Base-by-base conservation (phyloP, 1,140 invertebrate species). In the Listronotus oregonensis region DNA sequence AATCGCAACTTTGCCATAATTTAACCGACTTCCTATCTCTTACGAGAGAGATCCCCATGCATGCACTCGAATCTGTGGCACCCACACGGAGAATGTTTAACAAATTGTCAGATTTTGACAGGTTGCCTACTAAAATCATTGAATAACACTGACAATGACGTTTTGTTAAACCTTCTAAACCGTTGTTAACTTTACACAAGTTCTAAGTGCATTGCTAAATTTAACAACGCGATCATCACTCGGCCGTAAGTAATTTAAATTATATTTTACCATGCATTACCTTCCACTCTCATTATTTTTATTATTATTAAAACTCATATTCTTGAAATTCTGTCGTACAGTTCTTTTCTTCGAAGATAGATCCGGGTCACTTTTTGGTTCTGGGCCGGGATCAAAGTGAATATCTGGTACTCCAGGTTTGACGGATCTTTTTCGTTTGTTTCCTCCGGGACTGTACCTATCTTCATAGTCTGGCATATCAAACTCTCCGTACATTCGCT, bases 401-500 rank as follows among this genome's bases (percentile, higher is more conserved):
- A 82, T 78, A 67, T 81, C 79, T 66, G 75, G 85, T 10, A 81
- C 77, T 10, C 81, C 79, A 32, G 84, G 81, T 74, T 85, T 84
- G 0, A 77, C 81, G 77, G 80, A 75, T 68, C 82, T 74, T 76
- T 79, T 85, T 37, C 80, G 77, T 74, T 81, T 80, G 57, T 82
- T 7, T 80, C 80, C 7, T 32, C 49, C 12, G 42, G 11, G 7
- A n/a, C 55, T 17, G 56, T 51, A 17, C 34, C 31, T 27, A 34
- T 59, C 43, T 18, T 64, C 70, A 7, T 81, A 79, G 42, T 83
- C 82, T 55, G 83, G 82, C 81, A 87, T 86, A 67, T 87, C 85
- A 73, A 95, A 94, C 66, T 93, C 90, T 3, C 93, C 93, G 70
- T 95, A 95, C 94, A 96, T 96, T 58, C 94, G 82, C 73, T 92